These are phyloP conservation scores for Antidorcas marsupialis DNA, from an alignment of 2,113 vertebrate species.

Conservation along the genomic window DNA sequence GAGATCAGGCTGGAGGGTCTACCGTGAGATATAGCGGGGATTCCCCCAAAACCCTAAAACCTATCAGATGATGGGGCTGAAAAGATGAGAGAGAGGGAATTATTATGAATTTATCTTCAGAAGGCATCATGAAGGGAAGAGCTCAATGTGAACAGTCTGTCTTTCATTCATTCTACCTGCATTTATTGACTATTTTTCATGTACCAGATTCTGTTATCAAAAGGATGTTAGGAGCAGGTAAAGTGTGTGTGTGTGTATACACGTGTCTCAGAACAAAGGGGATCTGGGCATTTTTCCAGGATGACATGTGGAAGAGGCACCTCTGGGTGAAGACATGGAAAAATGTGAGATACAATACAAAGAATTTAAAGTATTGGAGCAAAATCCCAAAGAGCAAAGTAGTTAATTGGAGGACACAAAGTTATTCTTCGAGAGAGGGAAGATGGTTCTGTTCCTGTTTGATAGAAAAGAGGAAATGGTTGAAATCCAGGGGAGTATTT, in stretches of 20 bases:
- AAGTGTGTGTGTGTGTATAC: not conserved
- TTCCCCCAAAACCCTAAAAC: not conserved
- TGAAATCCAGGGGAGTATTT: not conserved
- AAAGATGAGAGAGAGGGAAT: not conserved
- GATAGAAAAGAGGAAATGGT: not conserved
- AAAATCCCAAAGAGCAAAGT: not conserved
- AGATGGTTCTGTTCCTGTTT: not conserved
- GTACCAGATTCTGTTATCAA: not conserved
- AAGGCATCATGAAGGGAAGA: not conserved
- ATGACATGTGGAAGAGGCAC: not conserved
- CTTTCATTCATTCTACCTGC: not conserved
- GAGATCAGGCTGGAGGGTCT: not conserved
- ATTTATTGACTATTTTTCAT: not conserved
- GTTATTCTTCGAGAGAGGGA: not conserved
- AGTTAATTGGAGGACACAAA: not conserved
- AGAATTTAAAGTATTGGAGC: not conserved
- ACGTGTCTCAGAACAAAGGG: not conserved
- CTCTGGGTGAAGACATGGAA: not conserved
- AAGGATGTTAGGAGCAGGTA: not conserved
- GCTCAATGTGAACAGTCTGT: not conserved
- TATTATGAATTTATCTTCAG: not conserved
- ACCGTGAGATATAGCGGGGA: accelerated
- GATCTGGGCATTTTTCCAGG: not conserved
- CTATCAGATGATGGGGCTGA: not conserved
- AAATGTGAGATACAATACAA: not conserved